A percentile compares a stretch with the other conserved stretches of the same genome.
Conservation (phyloP, 2,113 vertebrate species). For the Ctenomys sociabilis region DNA sequence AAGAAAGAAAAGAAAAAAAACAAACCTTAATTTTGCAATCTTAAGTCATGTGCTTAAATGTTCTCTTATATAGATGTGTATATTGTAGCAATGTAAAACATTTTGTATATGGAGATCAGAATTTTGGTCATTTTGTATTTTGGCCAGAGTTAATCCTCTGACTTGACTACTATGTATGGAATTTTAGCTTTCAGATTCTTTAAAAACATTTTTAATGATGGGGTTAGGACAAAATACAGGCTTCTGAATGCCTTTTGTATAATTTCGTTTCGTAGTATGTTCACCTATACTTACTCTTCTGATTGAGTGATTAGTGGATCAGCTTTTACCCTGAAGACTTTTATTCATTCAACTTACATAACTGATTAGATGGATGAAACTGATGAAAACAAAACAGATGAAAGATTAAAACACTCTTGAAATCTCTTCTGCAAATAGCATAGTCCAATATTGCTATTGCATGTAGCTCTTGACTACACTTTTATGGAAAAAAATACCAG, state of each 20-base stretch:
- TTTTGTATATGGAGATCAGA: not conserved
- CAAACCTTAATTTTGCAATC: not conserved
- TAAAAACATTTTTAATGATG: slow-evolving; percentile 73
- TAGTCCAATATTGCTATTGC: not conserved
- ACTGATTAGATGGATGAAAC: slow-evolving; percentile 53
- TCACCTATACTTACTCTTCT: slow-evolving; percentile 73
- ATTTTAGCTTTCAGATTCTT: slow-evolving; percentile 77
- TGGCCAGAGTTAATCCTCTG: slow-evolving; percentile 60
- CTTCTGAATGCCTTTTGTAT: slow-evolving; percentile 75
- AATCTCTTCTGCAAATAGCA: slow-evolving; percentile 23
- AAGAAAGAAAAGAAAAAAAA: not conserved
- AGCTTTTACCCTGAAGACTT: slow-evolving; percentile 68
- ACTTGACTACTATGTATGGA: slow-evolving; percentile 76
- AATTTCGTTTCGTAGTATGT: slow-evolving; percentile 74
- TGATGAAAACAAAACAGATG: slow-evolving; percentile 24
- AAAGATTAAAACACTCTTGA: slow-evolving; percentile 43
- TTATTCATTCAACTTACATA: not conserved
- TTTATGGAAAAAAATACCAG: not conserved
- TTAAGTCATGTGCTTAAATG: not conserved
- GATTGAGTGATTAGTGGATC: slow-evolving; percentile 57
- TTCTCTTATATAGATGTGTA: not conserved
- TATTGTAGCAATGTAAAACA: not conserved
- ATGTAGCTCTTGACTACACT: not conserved
- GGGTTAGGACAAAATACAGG: slow-evolving; percentile 78
- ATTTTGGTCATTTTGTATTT: slow-evolving; percentile 37